These are phyloP conservation scores for Lycaon pictus DNA, from an alignment of 2,113 vertebrate genomes.

Conservation along the genomic window DNA sequence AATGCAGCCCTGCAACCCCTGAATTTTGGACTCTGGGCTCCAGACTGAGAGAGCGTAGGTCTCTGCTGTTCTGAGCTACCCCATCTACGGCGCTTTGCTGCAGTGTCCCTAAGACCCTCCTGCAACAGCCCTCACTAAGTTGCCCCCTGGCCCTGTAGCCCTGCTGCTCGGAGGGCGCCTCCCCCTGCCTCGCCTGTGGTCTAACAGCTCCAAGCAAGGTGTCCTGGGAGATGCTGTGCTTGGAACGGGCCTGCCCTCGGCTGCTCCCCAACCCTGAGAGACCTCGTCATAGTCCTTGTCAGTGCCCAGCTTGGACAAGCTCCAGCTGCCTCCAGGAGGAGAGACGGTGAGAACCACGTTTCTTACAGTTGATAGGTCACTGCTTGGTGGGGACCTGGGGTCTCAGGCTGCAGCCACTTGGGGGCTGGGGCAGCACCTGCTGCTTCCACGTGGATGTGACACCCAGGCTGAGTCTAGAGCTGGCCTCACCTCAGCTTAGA, in stretches of 20 bases:
- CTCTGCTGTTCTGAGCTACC: background rate
- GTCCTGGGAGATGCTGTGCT: background rate
- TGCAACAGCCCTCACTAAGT: too few species aligned
- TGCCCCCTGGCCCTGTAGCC: background rate
- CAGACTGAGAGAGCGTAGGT: background rate
- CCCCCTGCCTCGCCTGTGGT: background rate
- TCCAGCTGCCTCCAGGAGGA: fast-evolving
- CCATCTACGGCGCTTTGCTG: background rate
- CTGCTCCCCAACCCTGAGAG: background rate
- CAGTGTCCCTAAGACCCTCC: too few species aligned
- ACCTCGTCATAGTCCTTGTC: fast-evolving
- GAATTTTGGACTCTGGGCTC: background rate
- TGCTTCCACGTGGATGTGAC: background rate
- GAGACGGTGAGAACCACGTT: background rate
- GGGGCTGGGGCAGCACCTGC: background rate
- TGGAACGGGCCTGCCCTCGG: fast-evolving
- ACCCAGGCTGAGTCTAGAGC: fast-evolving
- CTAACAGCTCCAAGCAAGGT: background rate
- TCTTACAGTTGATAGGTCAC: background rate
- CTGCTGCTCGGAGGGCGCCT: fast-evolving
- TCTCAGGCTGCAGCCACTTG: fast-evolving
- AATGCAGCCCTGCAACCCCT: background rate
- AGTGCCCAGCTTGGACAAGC: background rate
- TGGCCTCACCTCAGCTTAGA: background rate
- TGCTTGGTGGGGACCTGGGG: fast-evolving